phyloP scores from a whole-genome alignment of 2,888 invertebrate species.

The Rhaphigaster nebulosa region DNA sequence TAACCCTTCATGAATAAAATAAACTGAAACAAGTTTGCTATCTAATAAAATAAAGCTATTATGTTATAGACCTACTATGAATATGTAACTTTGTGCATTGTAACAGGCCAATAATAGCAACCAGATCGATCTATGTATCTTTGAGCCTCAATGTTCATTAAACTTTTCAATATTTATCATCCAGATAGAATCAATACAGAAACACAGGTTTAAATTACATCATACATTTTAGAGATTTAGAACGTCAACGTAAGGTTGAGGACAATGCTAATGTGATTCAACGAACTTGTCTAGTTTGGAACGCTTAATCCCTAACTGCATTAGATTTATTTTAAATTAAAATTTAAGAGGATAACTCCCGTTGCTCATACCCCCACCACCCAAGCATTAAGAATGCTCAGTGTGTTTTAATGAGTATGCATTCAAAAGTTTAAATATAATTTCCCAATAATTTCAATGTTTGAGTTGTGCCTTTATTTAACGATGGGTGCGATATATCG shows the following conservation, averaged over 20 bases:
- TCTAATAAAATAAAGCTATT: not conserved
- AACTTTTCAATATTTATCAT: conserved; percentile 1
- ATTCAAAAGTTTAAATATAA: no score
- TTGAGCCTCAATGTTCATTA: not conserved
- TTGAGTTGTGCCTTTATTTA: no score
- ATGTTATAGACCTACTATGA: not conserved
- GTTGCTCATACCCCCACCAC: no score
- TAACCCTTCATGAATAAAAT: not conserved
- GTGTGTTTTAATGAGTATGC: no score
- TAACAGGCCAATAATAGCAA: not conserved
- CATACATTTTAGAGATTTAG: not conserved
- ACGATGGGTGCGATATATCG: no score
- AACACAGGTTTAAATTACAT: not conserved
- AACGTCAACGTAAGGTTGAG: not conserved
- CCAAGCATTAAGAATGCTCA: no score
- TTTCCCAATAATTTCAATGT: no score
- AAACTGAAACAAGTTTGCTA: not conserved
- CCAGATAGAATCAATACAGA: not conserved
- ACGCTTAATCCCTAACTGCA: not conserved
- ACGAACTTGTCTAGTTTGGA: not conserved
- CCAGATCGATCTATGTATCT: conserved; percentile 2
- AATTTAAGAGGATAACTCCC: no score
- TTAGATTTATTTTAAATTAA: no score
- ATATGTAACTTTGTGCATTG: not conserved
- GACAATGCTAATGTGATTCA: not conserved